phyloP scores from a whole-genome alignment of 2,797 vertebrate genomes.

The Siniperca obscura region DNA sequence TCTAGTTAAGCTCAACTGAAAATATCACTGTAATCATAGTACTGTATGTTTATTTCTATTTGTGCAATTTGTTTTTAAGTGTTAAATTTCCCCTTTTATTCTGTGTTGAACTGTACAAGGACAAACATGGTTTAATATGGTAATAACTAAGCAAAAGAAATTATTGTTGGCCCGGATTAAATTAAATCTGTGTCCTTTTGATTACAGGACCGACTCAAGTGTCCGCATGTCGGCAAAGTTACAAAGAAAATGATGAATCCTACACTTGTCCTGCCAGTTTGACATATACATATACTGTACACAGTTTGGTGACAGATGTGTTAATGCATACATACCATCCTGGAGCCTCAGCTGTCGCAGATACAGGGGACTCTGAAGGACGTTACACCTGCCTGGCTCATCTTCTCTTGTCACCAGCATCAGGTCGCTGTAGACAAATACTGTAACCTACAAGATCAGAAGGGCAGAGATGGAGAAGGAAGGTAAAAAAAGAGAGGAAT shows the following conservation, averaged over 20 bases:
- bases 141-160: background rate
- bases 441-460: constrained; percentile 86
- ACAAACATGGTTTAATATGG: constrained; percentile 11
- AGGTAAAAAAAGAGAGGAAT: background rate
- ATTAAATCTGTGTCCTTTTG: background rate
- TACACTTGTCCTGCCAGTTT: background rate
- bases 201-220: background rate
- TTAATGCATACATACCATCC: constrained; percentile 85
- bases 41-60: constrained; percentile 47
- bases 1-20: constrained; percentile 41
- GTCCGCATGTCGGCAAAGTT: background rate
- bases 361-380: constrained; percentile 94
- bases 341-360: constrained; percentile 91
- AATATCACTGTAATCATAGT: constrained; percentile 27
- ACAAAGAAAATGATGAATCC: background rate
- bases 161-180: background rate
- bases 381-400: constrained; percentile 91
- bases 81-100: constrained; percentile 18
- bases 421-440: constrained; percentile 94
- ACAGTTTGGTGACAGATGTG: background rate
- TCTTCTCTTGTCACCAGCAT: constrained; percentile 96
- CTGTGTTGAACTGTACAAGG: background rate
- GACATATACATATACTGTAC: background rate
- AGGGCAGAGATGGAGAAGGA: background rate
- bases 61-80: constrained; percentile 11